Evolutionary conservation across 2,797 vertebrate species (phyloP), one percentile per base, ranked within the genome.

Genomic region (Bradypodion pumilum): DNA sequence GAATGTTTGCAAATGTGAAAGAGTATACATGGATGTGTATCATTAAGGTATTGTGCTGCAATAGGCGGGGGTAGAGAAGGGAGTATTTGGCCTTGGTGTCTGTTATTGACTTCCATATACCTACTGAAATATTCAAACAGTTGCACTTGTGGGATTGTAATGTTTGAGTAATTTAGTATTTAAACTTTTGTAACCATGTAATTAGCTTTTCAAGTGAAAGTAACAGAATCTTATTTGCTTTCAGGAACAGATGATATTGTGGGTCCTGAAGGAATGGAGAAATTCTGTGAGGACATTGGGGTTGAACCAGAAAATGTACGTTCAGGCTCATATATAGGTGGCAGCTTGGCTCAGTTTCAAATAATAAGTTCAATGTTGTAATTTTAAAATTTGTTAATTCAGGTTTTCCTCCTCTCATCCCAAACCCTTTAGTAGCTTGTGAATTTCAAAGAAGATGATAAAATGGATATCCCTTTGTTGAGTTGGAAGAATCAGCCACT

Each of bases 211-310:
- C 73, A 87, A 82, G 81, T 46, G 74, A 73, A 52, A 74, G 15
- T 83, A 83, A 84, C 32, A 85, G 89, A 87, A 62, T 83, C 49
- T 8, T 1, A 85, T 92, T 90, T 90, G 27, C 70, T 92, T 92
- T 5, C 90, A 99, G 99, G 98, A 73, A 97, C 97, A 65, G 99
- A 99, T 85, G 98, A 99, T 59, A 95, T 99, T 86, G 98, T 99
- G 88, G 98, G 99, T 87, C 99, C 99, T 69, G 98, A 99, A 93
- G 99, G 98, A 84, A 99, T 99, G 98, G 99, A 99, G 95, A 99
- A 99, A 91, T 99, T 99, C 94, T 99, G 99, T 95, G 99, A 99
- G 95, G 99, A 99, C 93, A 99, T 99, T 86, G 98, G 98, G 90
- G 99, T 99, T 52, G 99, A 99, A 94, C 99, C 99, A 81, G 99